phyloP scores from a whole-genome alignment of 2,797 vertebrate genomes.

The Clarias fuscus region DNA sequence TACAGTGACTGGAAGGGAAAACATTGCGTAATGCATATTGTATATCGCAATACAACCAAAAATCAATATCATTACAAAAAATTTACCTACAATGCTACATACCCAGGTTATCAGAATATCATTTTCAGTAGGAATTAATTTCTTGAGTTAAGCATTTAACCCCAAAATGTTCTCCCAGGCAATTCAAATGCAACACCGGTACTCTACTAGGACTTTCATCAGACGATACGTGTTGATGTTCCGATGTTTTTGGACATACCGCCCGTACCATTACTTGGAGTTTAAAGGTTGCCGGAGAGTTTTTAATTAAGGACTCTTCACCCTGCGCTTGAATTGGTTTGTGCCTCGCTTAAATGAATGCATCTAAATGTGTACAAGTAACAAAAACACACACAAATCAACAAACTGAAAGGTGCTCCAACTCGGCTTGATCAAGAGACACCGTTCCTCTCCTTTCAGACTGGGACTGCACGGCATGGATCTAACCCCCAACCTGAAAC shows the following conservation, averaged over 20 bases:
- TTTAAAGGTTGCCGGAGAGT: background rate
- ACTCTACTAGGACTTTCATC: background rate
- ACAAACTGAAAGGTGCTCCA: background rate
- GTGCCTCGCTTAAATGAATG: background rate
- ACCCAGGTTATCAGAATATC: background rate
- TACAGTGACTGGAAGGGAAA: too few relatives aligned
- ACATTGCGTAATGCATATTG: too few relatives aligned
- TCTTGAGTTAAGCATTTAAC: background rate
- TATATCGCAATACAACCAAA: background rate
- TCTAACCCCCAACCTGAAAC: slow-evolving; percentile 19
- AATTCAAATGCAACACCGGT: background rate
- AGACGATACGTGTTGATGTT: background rate
- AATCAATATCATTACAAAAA: background rate
- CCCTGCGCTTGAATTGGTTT: background rate
- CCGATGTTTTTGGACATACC: background rate
- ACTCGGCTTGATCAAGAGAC: background rate
- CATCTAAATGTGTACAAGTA: background rate
- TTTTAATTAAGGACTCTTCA: slow-evolving; percentile 10
- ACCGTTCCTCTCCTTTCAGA: background rate
- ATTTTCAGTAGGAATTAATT: background rate
- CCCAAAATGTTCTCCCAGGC: background rate
- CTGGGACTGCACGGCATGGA: background rate
- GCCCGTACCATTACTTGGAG: background rate
- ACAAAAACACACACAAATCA: background rate
- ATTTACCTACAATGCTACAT: background rate